These are phyloP conservation scores for Stenopsyche tienmushanensis DNA, from an alignment of 1,140 invertebrate species.

Conservation along the genomic window DNA sequence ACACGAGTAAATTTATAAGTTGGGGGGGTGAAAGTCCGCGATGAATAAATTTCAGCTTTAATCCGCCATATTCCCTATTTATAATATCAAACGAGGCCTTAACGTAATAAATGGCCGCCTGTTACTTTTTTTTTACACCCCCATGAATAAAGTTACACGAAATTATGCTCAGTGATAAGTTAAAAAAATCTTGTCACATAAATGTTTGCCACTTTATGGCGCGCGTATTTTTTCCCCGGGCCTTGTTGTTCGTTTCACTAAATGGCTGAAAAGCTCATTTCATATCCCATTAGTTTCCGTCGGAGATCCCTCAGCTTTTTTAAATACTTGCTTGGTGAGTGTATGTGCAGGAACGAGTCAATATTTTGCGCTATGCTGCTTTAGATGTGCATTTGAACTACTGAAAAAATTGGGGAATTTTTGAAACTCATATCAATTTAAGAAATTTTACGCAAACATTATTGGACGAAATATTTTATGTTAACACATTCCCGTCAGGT, in stretches of 20 bases:
- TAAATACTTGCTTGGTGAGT: no score
- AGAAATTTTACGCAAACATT: no score
- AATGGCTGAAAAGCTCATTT: slow-evolving; percentile 40
- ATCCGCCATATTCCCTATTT: slow-evolving; percentile 14
- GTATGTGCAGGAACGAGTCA: no score
- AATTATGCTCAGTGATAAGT: slow-evolving; percentile 37
- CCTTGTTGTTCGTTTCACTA: slow-evolving; percentile 30
- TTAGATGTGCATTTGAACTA: no score
- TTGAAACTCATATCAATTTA: no score
- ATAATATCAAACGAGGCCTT: slow-evolving; percentile 14
- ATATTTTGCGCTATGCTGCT: no score
- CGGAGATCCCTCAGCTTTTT: slow-evolving; percentile 25
- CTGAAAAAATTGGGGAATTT: no score
- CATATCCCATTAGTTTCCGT: slow-evolving; percentile 38
- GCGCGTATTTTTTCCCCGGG: slow-evolving; percentile 24
- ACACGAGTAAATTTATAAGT: neutral
- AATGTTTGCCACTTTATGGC: slow-evolving; percentile 30
- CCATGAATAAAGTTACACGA: slow-evolving; percentile 32
- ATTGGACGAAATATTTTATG: no score
- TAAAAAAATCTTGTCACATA: slow-evolving; percentile 36
- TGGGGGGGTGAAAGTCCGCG: neutral
- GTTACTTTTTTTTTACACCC: slow-evolving; percentile 18
- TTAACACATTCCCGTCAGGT: no score
- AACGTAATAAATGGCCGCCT: slow-evolving; percentile 17
- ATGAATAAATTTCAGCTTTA: slow-evolving; percentile 14